Evolutionary conservation across 64 coral and sea anemone species (phyloP), one percentile per base, ranked within the genome.

Genomic region (Pocillopora verrucosa): DNA sequence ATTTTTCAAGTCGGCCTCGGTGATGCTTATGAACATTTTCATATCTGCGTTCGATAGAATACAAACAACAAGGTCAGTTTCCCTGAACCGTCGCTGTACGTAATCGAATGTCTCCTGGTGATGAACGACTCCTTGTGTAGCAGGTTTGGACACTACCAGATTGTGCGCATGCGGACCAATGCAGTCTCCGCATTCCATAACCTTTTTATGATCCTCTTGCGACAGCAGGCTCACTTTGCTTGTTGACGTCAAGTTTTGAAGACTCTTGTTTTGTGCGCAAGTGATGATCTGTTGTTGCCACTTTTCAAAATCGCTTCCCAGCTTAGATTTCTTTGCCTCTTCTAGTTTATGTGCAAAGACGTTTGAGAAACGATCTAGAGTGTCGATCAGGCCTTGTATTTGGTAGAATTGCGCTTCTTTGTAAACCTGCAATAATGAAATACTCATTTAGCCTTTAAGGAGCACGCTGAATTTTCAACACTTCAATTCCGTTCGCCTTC

Each of bases 351-450:
- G 65, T 5, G 95, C 84, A 60, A 97, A 97, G 34, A 97, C 92
- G 36, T 93, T 88, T 1, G 95, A 76, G 36, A 91, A 93, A 67
- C 95, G 83, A 56, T 97, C 95, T 17, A 97, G 84, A 64, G 77
- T 97, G 19, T 91, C 72, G 5, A 97, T 69, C 16, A 97, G 65
- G 20, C 91, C 87, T 41, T 70, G 65, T 59, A 97, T 87, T 91
- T 93, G 95, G 76, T 93, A 93, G 69, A 87, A 97, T 58, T 93
- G 83, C 4, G 95, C 90, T 37, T 96, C 94, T n/a, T 96, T 89
- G 82, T 92, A 96, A 61, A 96, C 94, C 94, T 96, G 59, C 6
- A 38, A 20, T 15, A 79, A 16, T 16, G 57, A 60, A 36, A 36
- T 16, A 59, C 19, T 34, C 59, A 19, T 62, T 34, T 2, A 36